phyloP scores from a whole-genome alignment of 2,113 vertebrate genomes.

The Alectura lathami region DNA sequence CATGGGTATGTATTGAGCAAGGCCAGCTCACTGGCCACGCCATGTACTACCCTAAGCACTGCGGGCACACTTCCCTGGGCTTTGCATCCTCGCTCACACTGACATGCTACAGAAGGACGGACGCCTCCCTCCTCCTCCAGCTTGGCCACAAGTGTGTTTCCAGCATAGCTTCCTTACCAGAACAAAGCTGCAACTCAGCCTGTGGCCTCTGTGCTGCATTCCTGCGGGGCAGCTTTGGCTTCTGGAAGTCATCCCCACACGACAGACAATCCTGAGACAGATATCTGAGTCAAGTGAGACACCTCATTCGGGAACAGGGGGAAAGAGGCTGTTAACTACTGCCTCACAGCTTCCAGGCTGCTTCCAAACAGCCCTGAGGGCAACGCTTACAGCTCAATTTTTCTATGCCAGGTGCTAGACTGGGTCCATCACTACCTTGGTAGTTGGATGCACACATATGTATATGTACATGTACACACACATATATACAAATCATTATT shows the following conservation, averaged over 20 bases:
- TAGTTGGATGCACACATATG: too few relatives aligned
- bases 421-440: neutral
- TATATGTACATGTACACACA: neutral
- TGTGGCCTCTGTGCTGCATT: neutral
- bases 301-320: neutral
- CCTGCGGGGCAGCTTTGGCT: neutral
- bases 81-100: neutral
- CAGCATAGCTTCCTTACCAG: neutral
- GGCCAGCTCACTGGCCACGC: fast-evolving
- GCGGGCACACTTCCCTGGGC: fast-evolving
- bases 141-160: fast-evolving
- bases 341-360: neutral
- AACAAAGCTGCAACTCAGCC: fast-evolving
- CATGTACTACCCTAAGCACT: neutral
- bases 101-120: neutral
- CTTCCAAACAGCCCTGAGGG: neutral
- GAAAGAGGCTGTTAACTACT: neutral
- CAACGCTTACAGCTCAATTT: neutral
- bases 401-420: neutral
- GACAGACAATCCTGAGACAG: fast-evolving
- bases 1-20: neutral
- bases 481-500: neutral
- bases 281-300: neutral
- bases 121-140: neutral
- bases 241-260: neutral